phyloP scores from a whole-genome alignment of 2,113 vertebrate genomes.

The Speoplatyrhinus poulsoni region DNA sequence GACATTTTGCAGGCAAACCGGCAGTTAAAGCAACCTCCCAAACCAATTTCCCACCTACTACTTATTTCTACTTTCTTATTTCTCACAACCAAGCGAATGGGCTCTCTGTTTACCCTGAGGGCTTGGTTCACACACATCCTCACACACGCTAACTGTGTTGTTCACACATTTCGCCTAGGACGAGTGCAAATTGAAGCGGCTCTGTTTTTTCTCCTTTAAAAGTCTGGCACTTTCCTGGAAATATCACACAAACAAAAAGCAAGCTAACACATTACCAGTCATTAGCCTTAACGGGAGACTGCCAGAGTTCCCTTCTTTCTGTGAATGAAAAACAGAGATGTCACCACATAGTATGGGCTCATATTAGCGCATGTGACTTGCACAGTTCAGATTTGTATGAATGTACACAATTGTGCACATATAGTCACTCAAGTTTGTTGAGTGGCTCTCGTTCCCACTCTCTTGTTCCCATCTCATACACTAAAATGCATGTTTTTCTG shows the following conservation, averaged over 20 bases:
- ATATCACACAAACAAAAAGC: conserved; percentile 20
- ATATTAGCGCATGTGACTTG: not conserved
- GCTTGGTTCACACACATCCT: conserved; percentile 36
- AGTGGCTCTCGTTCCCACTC: not conserved
- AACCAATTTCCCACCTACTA: conserved; percentile 5
- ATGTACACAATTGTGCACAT: conserved; percentile 12
- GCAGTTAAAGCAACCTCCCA: not conserved
- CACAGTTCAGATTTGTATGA: not conserved
- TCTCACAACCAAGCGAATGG: conserved; percentile 8
- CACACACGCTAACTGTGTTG: conserved; percentile 32
- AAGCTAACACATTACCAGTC: conserved; percentile 55
- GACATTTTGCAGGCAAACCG: not conserved
- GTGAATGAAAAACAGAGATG: conserved; percentile 2
- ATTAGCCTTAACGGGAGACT: conserved; percentile 43
- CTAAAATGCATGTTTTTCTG: not conserved
- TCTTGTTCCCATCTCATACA: not conserved
- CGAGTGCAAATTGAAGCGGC: conserved; percentile 65
- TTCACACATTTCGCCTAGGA: conserved; percentile 47
- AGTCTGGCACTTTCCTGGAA: conserved; percentile 61
- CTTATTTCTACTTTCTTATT: conserved; percentile 11
- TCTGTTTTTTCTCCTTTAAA: conserved; percentile 21
- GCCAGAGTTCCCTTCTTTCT: conserved; percentile 11
- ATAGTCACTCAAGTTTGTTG: not conserved
- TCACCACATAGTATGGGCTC: not conserved
- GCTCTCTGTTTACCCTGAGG: conserved; percentile 11